Evolutionary conservation across 2,888 invertebrate species (phyloP).

Genomic region (Caenorhabditis angaria): DNA sequence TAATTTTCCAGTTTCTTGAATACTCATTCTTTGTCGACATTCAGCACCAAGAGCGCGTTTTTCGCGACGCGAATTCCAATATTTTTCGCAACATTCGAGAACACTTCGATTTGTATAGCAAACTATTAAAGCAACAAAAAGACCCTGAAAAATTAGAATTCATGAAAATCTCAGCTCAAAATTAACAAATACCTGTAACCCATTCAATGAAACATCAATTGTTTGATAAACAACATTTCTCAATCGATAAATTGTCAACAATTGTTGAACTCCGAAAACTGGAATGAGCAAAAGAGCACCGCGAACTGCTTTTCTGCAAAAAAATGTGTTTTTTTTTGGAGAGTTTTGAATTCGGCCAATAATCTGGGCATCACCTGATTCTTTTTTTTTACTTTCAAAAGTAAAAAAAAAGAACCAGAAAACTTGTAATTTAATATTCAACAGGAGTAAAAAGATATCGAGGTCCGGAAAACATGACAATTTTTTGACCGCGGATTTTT

Average conservation of each 20-base stretch:
- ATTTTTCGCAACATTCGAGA: constrained; percentile 44
- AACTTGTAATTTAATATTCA: background rate
- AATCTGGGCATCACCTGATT: background rate
- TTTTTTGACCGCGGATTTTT: background rate
- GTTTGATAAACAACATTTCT: constrained; percentile 73
- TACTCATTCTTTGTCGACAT: constrained; percentile 40
- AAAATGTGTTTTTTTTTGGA: too few relatives aligned
- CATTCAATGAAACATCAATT: constrained; percentile 74
- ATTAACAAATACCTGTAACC: constrained; percentile 72
- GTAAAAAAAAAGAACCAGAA: background rate
- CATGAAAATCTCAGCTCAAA: background rate
- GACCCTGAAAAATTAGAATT: constrained; percentile 59
- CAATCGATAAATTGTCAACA: constrained; percentile 74
- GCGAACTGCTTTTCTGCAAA: constrained; percentile 75
- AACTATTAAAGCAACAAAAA: constrained; percentile 63
- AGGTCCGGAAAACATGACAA: background rate
- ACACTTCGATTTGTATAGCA: constrained; percentile 65
- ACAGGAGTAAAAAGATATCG: background rate
- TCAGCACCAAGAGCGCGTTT: constrained; percentile 34
- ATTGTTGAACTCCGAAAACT: constrained; percentile 75
- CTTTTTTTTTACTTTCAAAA: background rate
- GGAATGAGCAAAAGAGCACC: constrained; percentile 75
- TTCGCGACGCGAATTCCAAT: constrained; percentile 29
- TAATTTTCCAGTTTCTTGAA: constrained; percentile 40
- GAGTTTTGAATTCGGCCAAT: background rate